These are phyloP conservation scores for Ricordea florida DNA, from an alignment of 92 coral and sea anemone species.

Conservation along the genomic window DNA sequence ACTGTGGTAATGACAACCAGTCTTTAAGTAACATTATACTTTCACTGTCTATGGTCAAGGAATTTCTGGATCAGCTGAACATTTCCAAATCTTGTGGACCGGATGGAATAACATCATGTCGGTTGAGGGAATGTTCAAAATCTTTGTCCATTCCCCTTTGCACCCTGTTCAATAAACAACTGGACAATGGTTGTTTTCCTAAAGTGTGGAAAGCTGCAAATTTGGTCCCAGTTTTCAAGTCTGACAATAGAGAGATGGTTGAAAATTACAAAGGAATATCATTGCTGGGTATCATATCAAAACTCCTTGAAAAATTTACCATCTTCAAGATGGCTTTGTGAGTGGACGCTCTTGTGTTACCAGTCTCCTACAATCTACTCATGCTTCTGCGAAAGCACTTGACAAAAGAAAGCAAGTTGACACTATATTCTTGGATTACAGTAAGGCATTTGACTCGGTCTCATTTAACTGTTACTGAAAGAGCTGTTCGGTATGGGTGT, in stretches of 20 bases:
- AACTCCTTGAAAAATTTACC: background rate
- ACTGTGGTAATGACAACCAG: background rate
- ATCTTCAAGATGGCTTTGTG: too few relatives aligned
- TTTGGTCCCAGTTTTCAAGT: slow-evolving; percentile 9
- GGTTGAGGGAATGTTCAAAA: slow-evolving; percentile 14
- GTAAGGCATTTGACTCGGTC: background rate
- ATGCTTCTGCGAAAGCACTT: slow-evolving; percentile 5
- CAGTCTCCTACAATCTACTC: too few relatives aligned
- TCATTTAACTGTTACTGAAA: background rate
- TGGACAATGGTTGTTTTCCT: background rate
- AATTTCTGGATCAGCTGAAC: background rate
- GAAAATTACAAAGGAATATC: background rate
- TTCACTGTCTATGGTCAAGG: background rate
- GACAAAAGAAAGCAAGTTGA: slow-evolving; percentile 9
- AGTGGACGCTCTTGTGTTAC: too few relatives aligned
- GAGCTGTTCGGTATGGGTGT: background rate
- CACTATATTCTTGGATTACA: background rate
- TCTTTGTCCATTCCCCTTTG: background rate
- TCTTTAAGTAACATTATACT: background rate
- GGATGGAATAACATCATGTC: background rate
- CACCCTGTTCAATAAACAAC: background rate
- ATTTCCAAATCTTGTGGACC: slow-evolving; percentile 8
- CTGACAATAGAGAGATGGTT: background rate
- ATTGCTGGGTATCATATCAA: background rate
- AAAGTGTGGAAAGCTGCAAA: background rate